Evolutionary conservation across 1,140 invertebrate species (phyloP).

Genomic region (Parapsyche elsis): DNA sequence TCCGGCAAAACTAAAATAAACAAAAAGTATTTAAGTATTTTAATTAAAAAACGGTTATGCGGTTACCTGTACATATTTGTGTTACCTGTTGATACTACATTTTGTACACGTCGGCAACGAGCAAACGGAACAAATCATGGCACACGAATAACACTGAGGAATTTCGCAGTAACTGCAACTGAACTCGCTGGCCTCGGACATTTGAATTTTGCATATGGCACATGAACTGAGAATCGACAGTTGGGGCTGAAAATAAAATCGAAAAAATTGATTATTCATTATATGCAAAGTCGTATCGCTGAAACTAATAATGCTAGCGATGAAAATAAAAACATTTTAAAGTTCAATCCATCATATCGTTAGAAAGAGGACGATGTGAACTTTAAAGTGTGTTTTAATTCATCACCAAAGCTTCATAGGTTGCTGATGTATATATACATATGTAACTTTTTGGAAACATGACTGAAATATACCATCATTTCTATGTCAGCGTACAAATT

Average conservation of each 20-base stretch:
- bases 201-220: constrained; percentile 7
- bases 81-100: constrained; percentile 37
- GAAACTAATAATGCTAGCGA: too few species aligned
- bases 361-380: background rate
- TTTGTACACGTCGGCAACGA: constrained; percentile 15
- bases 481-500: background rate
- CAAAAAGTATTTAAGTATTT: too few species aligned
- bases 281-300: too few species aligned
- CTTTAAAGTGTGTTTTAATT: background rate
- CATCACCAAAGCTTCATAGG: too few species aligned
- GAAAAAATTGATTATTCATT: background rate
- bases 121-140: constrained; percentile 13
- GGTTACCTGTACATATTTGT: too few species aligned
- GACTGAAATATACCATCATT: background rate
- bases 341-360: background rate
- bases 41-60: too few species aligned
- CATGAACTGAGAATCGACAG: background rate
- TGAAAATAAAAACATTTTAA: too few species aligned
- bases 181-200: background rate
- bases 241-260: background rate
- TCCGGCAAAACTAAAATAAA: constrained; percentile 16
- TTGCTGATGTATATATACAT: background rate
- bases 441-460: too few species aligned
- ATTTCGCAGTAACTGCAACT: constrained; percentile 34
- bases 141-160: constrained; percentile 21